A percentile compares a stretch with the other conserved stretches of the same genome.
Conservation (phyloP, 30 jellyfish, hydroid and myxozoan species). For the Hydra vulgaris region DNA sequence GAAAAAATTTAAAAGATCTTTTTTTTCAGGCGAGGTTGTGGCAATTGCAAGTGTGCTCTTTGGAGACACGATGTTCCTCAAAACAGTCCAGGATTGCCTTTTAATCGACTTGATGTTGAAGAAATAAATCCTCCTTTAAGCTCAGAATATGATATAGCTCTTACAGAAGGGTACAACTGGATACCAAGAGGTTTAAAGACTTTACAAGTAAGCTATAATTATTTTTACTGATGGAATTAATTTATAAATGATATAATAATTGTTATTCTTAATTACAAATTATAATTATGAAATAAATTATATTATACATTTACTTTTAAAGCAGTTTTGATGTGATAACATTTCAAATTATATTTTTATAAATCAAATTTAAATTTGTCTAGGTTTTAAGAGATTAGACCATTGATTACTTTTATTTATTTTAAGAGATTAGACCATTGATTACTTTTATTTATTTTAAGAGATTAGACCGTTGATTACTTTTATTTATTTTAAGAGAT, state of each 20-base stretch:
- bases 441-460: too few relatives aligned
- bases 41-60: conserved; percentile 85
- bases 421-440: too few relatives aligned
- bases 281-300: too few relatives aligned
- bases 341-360: too few relatives aligned
- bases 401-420: too few relatives aligned
- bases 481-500: too few relatives aligned
- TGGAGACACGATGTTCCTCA: conserved; percentile 90
- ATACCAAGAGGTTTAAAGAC: conserved; percentile 88
- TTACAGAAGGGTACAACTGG: conserved; percentile 77
- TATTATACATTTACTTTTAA: too few relatives aligned
- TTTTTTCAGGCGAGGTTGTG: conserved; percentile 81
- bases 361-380: too few relatives aligned
- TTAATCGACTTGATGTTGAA: conserved; percentile 58
- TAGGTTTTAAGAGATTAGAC: too few relatives aligned
- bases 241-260: background rate
- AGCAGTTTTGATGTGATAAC: too few relatives aligned
- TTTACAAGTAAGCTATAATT: conserved; percentile 49
- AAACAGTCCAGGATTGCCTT: conserved; percentile 71
- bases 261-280: too few relatives aligned
- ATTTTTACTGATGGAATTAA: background rate
- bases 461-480: too few relatives aligned
- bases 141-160: conserved; percentile 86
- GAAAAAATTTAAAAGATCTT: background rate
- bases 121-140: conserved; percentile 79